These are phyloP conservation scores for Melanerpes aurifrons DNA, from an alignment of 2,113 vertebrate genomes.

Conservation along the genomic window DNA sequence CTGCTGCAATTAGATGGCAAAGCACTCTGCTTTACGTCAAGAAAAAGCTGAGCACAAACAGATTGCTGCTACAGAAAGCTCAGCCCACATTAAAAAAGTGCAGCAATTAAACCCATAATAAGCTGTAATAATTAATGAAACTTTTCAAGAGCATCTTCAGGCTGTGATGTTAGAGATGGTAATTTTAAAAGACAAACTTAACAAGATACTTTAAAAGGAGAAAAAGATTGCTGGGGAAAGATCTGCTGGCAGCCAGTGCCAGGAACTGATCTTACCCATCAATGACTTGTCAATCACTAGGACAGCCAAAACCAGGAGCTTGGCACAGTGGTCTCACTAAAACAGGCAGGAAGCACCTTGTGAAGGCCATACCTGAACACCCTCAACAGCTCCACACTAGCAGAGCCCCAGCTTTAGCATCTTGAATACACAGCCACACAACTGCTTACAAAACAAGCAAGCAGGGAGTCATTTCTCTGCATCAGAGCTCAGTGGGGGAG, in stretches of 20 bases:
- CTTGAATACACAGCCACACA: not conserved
- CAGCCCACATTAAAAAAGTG: not conserved
- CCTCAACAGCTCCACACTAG: rapidly evolving
- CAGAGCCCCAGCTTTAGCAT: not conserved
- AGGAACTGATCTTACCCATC: not conserved
- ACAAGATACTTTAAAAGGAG: not conserved
- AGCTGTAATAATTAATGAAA: constrained; percentile 22
- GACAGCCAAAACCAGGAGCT: not conserved
- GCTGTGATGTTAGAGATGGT: not conserved
- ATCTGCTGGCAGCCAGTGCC: not conserved
- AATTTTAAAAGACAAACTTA: not conserved
- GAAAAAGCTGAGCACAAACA: not conserved
- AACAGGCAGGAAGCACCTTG: not conserved
- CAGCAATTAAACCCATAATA: constrained; percentile 26
- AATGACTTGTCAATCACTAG: not conserved
- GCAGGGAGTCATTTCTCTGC: not conserved
- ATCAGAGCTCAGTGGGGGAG: not conserved
- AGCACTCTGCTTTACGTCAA: not conserved
- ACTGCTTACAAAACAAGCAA: not conserved
- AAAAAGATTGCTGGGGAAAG: not conserved
- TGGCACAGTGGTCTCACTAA: not conserved
- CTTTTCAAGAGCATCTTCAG: not conserved
- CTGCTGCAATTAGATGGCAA: constrained; percentile 30
- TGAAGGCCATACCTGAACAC: not conserved
- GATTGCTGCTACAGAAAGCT: not conserved